phyloP scores from a whole-genome alignment of 1,140 invertebrate genomes.

The honey bee (Apis mellifera) region Amel_HAv3.1 CM009944.2:8364001-8364500 shows the following conservation, averaged over 20 bases:
- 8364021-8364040: no score
- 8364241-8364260: no score
- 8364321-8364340: background rate
- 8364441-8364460: constrained; percentile 34
- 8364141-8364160: no score
- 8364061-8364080: no score
- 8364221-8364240: background rate
- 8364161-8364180: no score
- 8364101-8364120: no score
- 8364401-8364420: constrained; percentile 35
- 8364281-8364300: no score
- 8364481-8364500: constrained; percentile 59
- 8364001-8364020: no score
- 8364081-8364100: no score
- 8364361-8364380: constrained; percentile 12
- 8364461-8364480: constrained; percentile 46
- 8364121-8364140: no score
- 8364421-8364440: constrained; percentile 10
- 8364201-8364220: background rate
- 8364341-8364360: background rate
- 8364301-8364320: background rate
- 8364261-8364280: background rate
- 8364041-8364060: no score
- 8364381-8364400: background rate
- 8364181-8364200: no score